phyloP scores from a whole-genome alignment of 2,113 vertebrate species.

The Pseudonaja textilis region DNA sequence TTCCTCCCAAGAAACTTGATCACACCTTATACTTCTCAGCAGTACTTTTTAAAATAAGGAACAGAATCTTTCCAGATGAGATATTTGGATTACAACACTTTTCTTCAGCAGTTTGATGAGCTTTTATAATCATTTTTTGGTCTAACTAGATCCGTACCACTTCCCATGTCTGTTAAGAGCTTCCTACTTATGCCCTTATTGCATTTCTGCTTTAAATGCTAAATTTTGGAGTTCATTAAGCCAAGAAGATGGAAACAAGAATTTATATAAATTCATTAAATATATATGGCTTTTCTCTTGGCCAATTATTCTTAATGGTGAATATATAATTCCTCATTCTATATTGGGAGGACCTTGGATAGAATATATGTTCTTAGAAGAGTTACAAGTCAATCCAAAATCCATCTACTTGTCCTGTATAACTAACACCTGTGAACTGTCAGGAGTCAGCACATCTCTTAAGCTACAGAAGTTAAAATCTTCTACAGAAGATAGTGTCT shows the following conservation, averaged over 20 bases:
- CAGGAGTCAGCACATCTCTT: too few relatives aligned
- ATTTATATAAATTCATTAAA: not conserved
- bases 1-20: not conserved
- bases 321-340: not conserved
- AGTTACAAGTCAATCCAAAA: not conserved
- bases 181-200: not conserved
- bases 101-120: not conserved
- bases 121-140: not conserved
- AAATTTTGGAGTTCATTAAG: not conserved
- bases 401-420: not conserved
- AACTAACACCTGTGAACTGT: not conserved
- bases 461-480: not conserved
- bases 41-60: not conserved
- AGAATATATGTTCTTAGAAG: not conserved
- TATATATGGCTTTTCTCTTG: not conserved
- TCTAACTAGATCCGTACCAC: not conserved
- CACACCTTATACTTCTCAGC: not conserved
- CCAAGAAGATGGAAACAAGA: not conserved
- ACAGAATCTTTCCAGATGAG: not conserved
- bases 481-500: not conserved
- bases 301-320: not conserved
- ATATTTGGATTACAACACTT: not conserved
- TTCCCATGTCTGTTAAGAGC: not conserved
- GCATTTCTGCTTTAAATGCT: not conserved
- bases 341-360: not conserved